Evolutionary conservation across 2,113 vertebrate species (phyloP).

Genomic region (Cacatua alba): DNA sequence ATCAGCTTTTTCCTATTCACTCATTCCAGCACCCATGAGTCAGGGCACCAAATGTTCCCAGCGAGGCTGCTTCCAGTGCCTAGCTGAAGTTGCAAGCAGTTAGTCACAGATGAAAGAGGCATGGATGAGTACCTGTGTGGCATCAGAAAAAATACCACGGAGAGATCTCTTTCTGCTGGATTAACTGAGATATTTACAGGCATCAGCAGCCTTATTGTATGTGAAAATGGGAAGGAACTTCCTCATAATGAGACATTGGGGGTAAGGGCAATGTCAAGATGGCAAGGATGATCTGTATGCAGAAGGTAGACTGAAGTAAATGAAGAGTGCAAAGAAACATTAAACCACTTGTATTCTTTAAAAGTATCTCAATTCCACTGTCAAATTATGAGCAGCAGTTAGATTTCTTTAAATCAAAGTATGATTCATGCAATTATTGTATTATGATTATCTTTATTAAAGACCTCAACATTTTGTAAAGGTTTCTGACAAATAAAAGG

Average conservation of each 20-base stretch:
- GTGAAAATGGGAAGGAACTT: background rate
- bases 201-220: background rate
- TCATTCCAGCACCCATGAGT: slow-evolving; percentile 69
- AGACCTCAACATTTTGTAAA: slow-evolving; percentile 52
- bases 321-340: background rate
- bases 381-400: slow-evolving; percentile 45
- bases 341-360: slow-evolving; percentile 39
- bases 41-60: slow-evolving; percentile 72
- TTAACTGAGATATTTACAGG: slow-evolving; percentile 37
- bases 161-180: slow-evolving; percentile 31
- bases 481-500: slow-evolving; percentile 48
- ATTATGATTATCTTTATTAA: slow-evolving; percentile 67
- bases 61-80: slow-evolving; percentile 53
- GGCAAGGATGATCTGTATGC: background rate
- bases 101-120: slow-evolving; percentile 66
- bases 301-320: slow-evolving; percentile 12
- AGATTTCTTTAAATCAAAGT: slow-evolving; percentile 62
- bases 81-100: slow-evolving; percentile 51
- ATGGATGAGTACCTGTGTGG: slow-evolving; percentile 52
- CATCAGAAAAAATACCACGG: slow-evolving; percentile 51
- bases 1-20: slow-evolving; percentile 55
- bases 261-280: background rate
- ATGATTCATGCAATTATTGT: slow-evolving; percentile 68
- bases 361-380: slow-evolving; percentile 39
- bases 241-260: background rate